These are phyloP conservation scores for Petrophora chlorosata DNA, from an alignment of 2,888 invertebrate genomes.

Conservation along the genomic window DNA sequence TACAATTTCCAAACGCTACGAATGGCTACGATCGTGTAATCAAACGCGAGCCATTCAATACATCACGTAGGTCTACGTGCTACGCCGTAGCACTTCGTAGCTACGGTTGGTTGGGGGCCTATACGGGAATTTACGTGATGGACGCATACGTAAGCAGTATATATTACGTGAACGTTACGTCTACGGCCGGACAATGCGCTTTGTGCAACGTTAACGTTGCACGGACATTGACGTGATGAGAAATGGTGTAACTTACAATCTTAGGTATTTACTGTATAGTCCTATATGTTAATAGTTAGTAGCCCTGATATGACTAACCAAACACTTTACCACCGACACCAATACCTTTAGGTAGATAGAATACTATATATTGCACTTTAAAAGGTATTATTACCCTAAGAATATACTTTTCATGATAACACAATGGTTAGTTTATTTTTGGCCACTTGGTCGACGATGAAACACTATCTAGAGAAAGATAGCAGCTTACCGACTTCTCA, in stretches of 20 bases:
- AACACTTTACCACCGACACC: no score
- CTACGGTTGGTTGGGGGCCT: conserved; percentile 30
- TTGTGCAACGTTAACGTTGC: conserved; percentile 4
- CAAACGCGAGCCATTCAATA: conserved; percentile 33
- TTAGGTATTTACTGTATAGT: no score
- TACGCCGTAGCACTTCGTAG: conserved; percentile 30
- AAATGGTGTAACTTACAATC: conserved; percentile 6
- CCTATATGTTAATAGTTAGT: no score
- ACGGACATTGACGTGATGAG: conserved; percentile 1
- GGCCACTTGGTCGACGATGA: no score
- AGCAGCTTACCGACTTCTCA: no score
- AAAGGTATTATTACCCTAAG: no score
- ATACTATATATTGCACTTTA: no score
- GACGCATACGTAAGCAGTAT: conserved; percentile 29
- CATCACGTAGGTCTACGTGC: conserved; percentile 31
- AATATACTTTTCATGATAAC: no score
- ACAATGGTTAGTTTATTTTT: no score
- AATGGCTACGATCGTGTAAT: conserved; percentile 20
- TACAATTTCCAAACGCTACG: conserved; percentile 10
- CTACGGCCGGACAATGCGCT: conserved; percentile 7
- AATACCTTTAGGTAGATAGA: no score
- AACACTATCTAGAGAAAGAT: no score
- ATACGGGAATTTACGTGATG: conserved; percentile 35
- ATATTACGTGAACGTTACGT: conserved; percentile 3
- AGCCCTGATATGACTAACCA: no score